These are phyloP conservation scores for Semnornis frantzii DNA, from an alignment of 2,113 vertebrate genomes.

Conservation along the genomic window DNA sequence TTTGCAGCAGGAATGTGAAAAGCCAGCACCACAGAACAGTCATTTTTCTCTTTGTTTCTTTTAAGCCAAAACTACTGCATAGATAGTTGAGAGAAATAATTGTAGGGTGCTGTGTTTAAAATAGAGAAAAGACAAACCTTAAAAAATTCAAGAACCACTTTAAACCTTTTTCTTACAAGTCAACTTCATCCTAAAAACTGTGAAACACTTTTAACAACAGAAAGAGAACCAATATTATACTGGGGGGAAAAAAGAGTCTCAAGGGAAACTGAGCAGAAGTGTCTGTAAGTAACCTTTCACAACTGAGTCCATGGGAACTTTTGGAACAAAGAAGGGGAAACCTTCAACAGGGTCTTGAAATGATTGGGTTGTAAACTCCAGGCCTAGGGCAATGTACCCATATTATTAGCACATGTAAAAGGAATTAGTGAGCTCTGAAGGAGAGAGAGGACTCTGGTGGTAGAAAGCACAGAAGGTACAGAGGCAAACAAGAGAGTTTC, in stretches of 20 bases:
- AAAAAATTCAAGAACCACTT: background rate
- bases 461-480: conserved; percentile 41
- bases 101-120: background rate
- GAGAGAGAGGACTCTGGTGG: background rate
- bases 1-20: background rate
- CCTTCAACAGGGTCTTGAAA: conserved; percentile 52
- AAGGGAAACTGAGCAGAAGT: conserved; percentile 18
- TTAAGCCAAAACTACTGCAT: background rate
- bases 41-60: too few species aligned
- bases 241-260: background rate
- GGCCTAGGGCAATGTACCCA: conserved; percentile 5
- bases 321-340: conserved; percentile 55
- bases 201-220: background rate
- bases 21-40: background rate
- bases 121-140: background rate
- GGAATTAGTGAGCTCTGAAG: conserved; percentile 23
- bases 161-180: background rate
- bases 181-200: conserved; percentile 6
- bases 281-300: conserved; percentile 8
- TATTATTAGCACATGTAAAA: conserved; percentile 68
- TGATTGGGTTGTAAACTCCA: conserved; percentile 55
- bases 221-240: background rate
- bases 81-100: background rate
- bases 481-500: conserved; percentile 55
- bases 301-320: conserved; percentile 58